Evolutionary conservation across 2,113 vertebrate species (phyloP).

Genomic region (Pangasianodon hypophthalmus): DNA sequence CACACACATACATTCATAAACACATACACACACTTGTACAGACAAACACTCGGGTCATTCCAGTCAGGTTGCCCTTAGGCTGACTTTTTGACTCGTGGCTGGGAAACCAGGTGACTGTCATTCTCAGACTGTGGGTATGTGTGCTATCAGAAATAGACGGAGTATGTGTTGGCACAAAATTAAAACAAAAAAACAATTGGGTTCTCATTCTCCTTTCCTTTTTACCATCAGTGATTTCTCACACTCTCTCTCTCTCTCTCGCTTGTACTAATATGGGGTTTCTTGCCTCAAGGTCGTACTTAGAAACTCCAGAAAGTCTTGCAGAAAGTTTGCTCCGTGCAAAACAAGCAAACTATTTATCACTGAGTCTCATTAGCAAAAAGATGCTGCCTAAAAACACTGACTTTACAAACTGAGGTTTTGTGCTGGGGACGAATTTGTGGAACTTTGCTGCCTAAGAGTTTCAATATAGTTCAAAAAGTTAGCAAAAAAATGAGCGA

Average conservation of each 20-base stretch:
- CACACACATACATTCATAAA: background rate
- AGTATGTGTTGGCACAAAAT: background rate
- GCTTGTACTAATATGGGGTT: background rate
- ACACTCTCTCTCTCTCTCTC: background rate
- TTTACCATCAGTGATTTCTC: background rate
- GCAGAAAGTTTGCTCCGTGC: background rate
- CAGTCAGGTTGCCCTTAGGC: slow-evolving; percentile 29
- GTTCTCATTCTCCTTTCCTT: background rate
- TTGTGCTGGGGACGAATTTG: background rate
- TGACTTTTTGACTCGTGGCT: slow-evolving; percentile 18
- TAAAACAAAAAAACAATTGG: background rate
- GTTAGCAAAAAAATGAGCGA: background rate
- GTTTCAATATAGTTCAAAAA: background rate
- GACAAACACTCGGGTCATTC: slow-evolving; percentile 41
- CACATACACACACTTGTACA: background rate
- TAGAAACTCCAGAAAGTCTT: background rate
- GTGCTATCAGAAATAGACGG: background rate
- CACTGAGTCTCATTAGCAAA: background rate
- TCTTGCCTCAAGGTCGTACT: background rate
- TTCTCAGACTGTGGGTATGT: background rate
- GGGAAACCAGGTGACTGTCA: slow-evolving; percentile 10
- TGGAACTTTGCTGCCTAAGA: background rate
- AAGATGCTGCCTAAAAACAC: background rate
- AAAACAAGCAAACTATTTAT: slow-evolving; percentile 6
- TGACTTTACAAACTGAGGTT: background rate